These are phyloP conservation scores for Reticulitermes speratus DNA, from an alignment of 1,140 invertebrate genomes.

Conservation along the genomic window DNA sequence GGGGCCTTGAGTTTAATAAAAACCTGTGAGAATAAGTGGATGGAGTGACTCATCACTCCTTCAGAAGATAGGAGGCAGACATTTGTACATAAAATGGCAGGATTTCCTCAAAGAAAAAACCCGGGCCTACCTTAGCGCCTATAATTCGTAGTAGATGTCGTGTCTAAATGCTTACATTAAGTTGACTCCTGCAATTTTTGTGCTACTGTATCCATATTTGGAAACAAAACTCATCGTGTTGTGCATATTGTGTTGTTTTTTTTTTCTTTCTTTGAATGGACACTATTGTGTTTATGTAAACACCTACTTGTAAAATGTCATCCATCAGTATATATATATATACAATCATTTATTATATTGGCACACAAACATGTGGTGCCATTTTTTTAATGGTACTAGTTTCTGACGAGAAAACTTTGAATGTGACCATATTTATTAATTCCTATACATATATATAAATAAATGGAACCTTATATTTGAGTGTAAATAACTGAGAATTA, in stretches of 20 bases:
- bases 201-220: background rate
- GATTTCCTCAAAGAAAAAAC: background rate
- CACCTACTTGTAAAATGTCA: conserved; percentile 16
- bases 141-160: background rate
- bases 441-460: conserved; percentile 21
- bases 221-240: conserved; percentile 21
- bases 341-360: conserved; percentile 2
- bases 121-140: conserved; percentile 17
- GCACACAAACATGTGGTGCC: background rate
- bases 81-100: conserved; percentile 7
- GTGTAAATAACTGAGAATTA: conserved; percentile 25
- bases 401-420: conserved; percentile 27
- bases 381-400: background rate
- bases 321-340: background rate
- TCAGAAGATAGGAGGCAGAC: background rate
- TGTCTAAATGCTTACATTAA: background rate
- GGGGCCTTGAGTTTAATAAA: conserved; percentile 22
- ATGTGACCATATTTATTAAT: conserved; percentile 30
- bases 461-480: conserved; percentile 28
- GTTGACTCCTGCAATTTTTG: conserved; percentile 5
- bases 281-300: conserved; percentile 24
- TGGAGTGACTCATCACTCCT: conserved; percentile 4
- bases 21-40: background rate
- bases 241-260: conserved; percentile 23
- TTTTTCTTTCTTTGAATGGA: conserved; percentile 20